These are phyloP conservation scores for Masticophis lateralis DNA, from an alignment of 2,797 vertebrate genomes.

Conservation along the genomic window DNA sequence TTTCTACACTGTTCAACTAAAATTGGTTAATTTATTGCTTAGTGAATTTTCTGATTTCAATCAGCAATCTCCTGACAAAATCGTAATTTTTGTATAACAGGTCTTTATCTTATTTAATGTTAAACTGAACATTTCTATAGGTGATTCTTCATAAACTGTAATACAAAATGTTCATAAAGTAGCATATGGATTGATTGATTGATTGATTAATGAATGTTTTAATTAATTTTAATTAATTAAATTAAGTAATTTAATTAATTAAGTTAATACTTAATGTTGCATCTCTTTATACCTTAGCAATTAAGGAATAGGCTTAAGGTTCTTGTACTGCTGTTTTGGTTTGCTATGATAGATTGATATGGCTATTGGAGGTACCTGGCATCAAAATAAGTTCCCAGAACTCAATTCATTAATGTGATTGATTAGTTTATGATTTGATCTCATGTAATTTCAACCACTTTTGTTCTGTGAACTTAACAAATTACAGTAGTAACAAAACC, in stretches of 20 bases:
- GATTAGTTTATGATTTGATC: not conserved
- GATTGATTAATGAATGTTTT: not conserved
- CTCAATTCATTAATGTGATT: not conserved
- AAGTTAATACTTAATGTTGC: not conserved
- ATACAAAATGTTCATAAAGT: not conserved
- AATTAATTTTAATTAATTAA: too few species aligned
- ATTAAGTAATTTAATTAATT: too few species aligned
- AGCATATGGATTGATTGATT: not conserved
- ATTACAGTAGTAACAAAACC: not conserved
- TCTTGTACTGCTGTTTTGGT: not conserved
- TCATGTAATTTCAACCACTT: not conserved
- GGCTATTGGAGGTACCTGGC: not conserved
- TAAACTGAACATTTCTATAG: not conserved
- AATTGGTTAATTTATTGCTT: not conserved
- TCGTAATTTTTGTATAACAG: not conserved
- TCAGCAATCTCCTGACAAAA: not conserved
- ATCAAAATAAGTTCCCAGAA: not conserved
- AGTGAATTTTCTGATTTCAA: not conserved
- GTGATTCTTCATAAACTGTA: not conserved
- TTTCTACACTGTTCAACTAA: not conserved
- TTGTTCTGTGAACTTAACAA: not conserved
- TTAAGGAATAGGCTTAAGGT: not conserved
- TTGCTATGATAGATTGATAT: not conserved
- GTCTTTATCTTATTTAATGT: not conserved
- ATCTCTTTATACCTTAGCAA: not conserved